Base-by-base conservation (phyloP, 1,140 invertebrate genomes). In the Zeugodacus cucurbitae region DNA sequence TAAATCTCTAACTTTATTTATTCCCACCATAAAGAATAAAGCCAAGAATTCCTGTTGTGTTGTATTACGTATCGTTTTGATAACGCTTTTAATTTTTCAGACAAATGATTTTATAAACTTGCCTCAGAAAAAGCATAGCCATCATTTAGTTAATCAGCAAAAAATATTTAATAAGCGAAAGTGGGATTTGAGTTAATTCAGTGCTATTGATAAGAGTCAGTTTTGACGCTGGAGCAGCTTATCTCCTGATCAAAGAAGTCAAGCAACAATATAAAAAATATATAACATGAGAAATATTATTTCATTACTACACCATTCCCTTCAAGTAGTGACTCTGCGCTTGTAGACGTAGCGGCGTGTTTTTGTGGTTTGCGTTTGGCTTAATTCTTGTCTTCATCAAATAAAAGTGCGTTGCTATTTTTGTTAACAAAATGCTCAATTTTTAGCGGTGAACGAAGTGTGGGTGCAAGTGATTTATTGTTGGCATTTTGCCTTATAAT, bases 391-490 rank as follows among this genome's bases (percentile, higher is more conserved):
- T 20, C 29, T 67, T 34, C 14, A 17, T 11, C 59, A 1, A 6
- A 29, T 64, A n/a, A 11, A 29, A 14, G 14, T 20, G 67, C 67
- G 3, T 34, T 74, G 17, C 8, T 20, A 32, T 22, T 74, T 41
- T 1, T 8, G 67, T 74, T 8, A 37, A 41, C 34, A 41, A 74
- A 74, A 74, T 22, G 14, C 11, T 41, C n/a, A 14, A 1, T n/a
- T 3, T 41, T 41, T 41, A 5, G 17, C 17, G 41, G 11, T 32
- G 67, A 41, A 2, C 3, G 67, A 20, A 32, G 20, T 74, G 67
- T 74, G 34, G 20, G 67, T 41, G 34, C n/a, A 37, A 74, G 67
- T 74, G 32, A 74, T 74, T 74, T 74, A 74, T 74, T 74, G 67
- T 41, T 74, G 67, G 67, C 67, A 74, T 74, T 74, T 74, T 41